Percentiles rank a stretch among this genome's conserved stretches.
Evolutionary conservation across 1,140 invertebrate species (phyloP).

Genomic region (Calephelis virginiensis): DNA sequence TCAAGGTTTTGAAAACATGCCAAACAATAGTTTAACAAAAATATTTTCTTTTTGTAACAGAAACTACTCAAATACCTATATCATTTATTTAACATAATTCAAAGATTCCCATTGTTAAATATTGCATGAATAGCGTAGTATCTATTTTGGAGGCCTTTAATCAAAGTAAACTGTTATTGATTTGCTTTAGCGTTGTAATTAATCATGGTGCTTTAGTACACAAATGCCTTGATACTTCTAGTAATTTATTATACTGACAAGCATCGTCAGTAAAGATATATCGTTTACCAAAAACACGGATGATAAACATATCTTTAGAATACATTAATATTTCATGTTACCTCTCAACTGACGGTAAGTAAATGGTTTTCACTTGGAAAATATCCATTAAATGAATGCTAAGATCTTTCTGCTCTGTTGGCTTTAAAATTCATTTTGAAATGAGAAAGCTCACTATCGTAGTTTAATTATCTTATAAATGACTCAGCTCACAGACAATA

Average conservation of each 20-base stretch:
- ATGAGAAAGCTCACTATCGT: too few species aligned
- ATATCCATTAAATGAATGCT: too few species aligned
- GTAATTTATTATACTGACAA: slow-evolving; percentile 14
- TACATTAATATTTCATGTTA: neutral
- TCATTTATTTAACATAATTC: slow-evolving; percentile 2
- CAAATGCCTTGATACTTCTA: slow-evolving; percentile 14
- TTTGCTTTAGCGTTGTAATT: slow-evolving; percentile 13
- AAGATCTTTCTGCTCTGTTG: too few species aligned
- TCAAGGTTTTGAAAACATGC: too few species aligned
- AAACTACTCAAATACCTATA: neutral
- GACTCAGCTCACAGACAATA: too few species aligned
- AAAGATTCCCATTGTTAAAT: slow-evolving; percentile 10
- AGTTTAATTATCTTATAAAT: too few species aligned
- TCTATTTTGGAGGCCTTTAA: slow-evolving; percentile 8
- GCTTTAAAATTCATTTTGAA: too few species aligned
- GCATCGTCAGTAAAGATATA: slow-evolving; percentile 4
- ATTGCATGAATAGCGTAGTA: slow-evolving; percentile 9
- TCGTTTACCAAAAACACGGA: slow-evolving; percentile 4
- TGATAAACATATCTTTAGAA: slow-evolving; percentile 1
- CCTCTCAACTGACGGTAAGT: too few species aligned
- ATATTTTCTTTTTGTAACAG: neutral
- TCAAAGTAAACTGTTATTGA: slow-evolving; percentile 16
- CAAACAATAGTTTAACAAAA: too few species aligned
- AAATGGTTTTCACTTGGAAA: too few species aligned
- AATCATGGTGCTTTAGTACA: slow-evolving; percentile 13